Conservation (phyloP, 2,888 invertebrate genomes). For the Mantis religiosa region DNA sequence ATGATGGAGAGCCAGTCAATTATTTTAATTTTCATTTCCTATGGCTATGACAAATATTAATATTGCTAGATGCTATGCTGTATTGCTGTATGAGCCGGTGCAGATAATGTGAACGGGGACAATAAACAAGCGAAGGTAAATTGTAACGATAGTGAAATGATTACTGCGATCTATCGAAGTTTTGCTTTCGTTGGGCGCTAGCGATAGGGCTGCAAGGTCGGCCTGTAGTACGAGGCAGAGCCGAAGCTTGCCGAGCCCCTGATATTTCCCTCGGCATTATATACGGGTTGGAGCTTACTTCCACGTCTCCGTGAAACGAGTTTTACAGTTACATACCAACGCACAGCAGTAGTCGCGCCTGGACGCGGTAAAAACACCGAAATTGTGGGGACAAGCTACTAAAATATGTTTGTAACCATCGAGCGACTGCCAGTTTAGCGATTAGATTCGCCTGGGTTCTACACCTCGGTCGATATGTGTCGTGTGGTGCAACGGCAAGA, state of each 20-base stretch:
- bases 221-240: background rate
- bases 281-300: slow-evolving; percentile 26
- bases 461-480: slow-evolving; percentile 12
- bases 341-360: background rate
- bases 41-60: no score
- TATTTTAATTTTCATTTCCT: no score
- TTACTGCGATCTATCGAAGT: background rate
- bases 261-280: slow-evolving; percentile 41
- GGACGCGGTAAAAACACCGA: background rate
- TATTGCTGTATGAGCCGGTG: no score
- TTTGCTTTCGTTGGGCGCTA: slow-evolving; percentile 12
- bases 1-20: no score
- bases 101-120: no score
- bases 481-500: background rate
- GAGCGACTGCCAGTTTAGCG: slow-evolving; percentile 22
- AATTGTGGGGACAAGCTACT: background rate
- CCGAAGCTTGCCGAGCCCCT: slow-evolving; percentile 43
- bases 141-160: background rate
- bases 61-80: no score
- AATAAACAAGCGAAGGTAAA: no score
- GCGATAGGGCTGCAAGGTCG: slow-evolving; percentile 5
- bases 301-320: background rate
- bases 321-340: background rate
- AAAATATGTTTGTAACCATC: background rate
- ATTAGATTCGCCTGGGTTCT: slow-evolving; percentile 22